Base-by-base conservation (phyloP, 2,797 vertebrate species). In the Ammospiza maritima region DNA sequence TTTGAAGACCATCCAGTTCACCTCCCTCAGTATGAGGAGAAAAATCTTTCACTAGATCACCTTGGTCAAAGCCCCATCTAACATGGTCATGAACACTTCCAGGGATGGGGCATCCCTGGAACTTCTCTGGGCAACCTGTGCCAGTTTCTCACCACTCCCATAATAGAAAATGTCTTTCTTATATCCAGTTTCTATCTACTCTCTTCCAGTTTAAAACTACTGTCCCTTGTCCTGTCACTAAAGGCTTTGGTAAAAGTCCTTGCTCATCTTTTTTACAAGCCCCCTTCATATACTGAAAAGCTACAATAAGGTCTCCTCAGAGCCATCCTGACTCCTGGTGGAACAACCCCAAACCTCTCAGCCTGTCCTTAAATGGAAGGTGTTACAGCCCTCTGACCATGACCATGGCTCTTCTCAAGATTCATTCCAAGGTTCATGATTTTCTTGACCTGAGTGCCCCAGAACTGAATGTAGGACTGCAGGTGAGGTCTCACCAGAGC, bases 21-120 rank as follows among this genome's bases (percentile, higher is more conserved):
- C 5, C 3, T 2, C 6, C 13, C 5, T 44, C 25, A 17, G 10
- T 13, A 19, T 22, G 6, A 38, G 2, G 4, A 72, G n/a, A 19
- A 65, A 70, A 34, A 64, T 5, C 50, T 71, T 73, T 17, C 16
- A 50, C 48, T 7, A 38, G 3, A 54, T 11, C 32, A 58, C 4
- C 7, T 50, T 77, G 29, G 21, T 45, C 32, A 57, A 48, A 85
- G 23, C 13, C 30, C n/a, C 14, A 12, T 22, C 32, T 34, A 36
- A 11, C 13, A 29, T 5, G 6, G 12, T 8, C 32, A 65, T n/a
- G 7, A 65, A 61, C 15, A 44, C 2, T 23, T 8, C 21, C 57
- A 77, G 7, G 14, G 44, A 64, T 51, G n/a, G 20, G 17, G 7
- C 12, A 64, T 34, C 38, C 25, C 34, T 34, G 34, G 34, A 83